Percentiles rank a stretch among this genome's conserved stretches.
phyloP scores from a whole-genome alignment of 2,888 invertebrate species.

The Parascotia fuliginaria region DNA sequence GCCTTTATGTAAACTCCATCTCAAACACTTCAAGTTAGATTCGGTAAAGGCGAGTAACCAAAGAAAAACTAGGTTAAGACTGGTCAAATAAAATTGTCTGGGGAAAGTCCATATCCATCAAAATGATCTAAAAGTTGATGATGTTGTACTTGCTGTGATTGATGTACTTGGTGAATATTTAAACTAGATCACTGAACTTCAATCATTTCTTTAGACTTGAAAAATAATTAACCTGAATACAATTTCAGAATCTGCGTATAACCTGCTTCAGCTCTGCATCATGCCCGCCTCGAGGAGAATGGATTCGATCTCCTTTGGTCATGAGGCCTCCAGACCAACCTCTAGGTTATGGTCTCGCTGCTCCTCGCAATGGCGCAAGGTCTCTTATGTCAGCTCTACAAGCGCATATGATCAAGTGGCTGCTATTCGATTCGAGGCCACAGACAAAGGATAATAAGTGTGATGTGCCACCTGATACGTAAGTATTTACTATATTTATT shows the following conservation, averaged over 20 bases:
- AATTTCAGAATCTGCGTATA: constrained; percentile 85
- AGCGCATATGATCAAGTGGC: constrained; percentile 89
- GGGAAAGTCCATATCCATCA: too few species aligned
- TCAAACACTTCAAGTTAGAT: too few species aligned
- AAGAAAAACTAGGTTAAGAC: too few species aligned
- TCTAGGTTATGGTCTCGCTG: constrained; percentile 88
- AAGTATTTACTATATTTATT: constrained; percentile 51
- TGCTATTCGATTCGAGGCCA: constrained; percentile 86
- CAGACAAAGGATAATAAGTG: constrained; percentile 78
- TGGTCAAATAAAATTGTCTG: too few species aligned
- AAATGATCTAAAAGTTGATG: too few species aligned
- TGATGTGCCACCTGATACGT: constrained; percentile 84
- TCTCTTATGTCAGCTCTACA: constrained; percentile 88
- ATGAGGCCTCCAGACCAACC: constrained; percentile 86
- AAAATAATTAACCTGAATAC: not conserved
- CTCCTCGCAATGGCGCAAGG: constrained; percentile 86
- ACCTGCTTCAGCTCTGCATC: constrained; percentile 88
- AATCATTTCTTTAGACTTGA: too few species aligned
- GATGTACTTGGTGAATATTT: too few species aligned
- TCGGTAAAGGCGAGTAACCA: too few species aligned
- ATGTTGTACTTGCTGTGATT: too few species aligned
- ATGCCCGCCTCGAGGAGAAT: constrained; percentile 89
- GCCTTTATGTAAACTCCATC: too few species aligned
- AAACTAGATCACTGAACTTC: too few species aligned
- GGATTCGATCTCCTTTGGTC: constrained; percentile 89